Conservation (phyloP, 2,113 vertebrate species). For the Callopanchax toddi region DNA sequence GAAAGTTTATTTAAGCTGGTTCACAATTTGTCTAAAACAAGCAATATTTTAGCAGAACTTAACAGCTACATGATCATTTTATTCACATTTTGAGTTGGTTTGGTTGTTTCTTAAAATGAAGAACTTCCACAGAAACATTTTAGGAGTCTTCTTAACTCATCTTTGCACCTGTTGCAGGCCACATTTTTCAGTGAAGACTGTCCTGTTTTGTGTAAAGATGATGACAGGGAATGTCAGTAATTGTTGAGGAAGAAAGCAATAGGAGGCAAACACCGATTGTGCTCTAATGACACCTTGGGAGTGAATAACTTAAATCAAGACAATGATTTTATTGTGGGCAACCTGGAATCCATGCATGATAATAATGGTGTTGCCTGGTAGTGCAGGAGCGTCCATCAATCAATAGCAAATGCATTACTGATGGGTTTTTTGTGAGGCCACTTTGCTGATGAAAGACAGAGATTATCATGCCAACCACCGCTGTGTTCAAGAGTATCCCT, state of each 20-base stretch:
- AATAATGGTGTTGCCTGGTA: slow-evolving; percentile 80
- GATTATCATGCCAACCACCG: slow-evolving; percentile 75
- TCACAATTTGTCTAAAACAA: no score
- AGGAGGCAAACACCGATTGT: slow-evolving; percentile 59
- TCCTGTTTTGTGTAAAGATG: slow-evolving; percentile 35
- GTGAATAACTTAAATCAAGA: slow-evolving; percentile 73
- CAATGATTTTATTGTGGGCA: slow-evolving; percentile 81
- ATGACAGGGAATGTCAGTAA: slow-evolving; percentile 44
- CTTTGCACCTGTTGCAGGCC: slow-evolving; percentile 50
- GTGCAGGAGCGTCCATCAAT: slow-evolving; percentile 76
- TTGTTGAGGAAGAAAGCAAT: slow-evolving; percentile 64
- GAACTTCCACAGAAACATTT: no score
- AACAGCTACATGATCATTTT: no score
- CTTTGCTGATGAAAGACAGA: slow-evolving; percentile 82
- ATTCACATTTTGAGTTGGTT: no score
- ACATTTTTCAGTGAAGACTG: background rate
- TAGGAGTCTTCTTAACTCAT: background rate
- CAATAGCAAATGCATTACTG: slow-evolving; percentile 79
- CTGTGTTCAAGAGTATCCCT: slow-evolving; percentile 76
- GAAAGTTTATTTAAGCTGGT: no score
- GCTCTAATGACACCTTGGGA: slow-evolving; percentile 61
- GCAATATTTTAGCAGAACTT: no score
- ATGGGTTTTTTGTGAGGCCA: slow-evolving; percentile 77
- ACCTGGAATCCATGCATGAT: slow-evolving; percentile 76
- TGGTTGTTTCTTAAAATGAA: no score